Conservation (phyloP, 2,797 vertebrate genomes). For the Buceros bicornis region DNA sequence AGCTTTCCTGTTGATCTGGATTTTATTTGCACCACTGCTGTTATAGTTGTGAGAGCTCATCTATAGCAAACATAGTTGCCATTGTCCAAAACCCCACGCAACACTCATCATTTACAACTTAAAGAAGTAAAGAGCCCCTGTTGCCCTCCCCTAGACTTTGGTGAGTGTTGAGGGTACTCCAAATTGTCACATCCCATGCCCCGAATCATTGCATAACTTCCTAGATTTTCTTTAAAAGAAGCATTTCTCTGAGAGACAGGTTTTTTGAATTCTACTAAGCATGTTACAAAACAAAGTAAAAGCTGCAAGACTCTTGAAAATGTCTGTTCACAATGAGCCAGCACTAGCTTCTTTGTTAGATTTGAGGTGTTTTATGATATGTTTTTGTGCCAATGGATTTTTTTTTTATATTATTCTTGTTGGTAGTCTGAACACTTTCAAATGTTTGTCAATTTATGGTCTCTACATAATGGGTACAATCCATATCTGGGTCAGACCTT, state of each 20-base stretch:
- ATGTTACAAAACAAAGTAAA: constrained; percentile 40
- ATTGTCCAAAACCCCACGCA: constrained; percentile 31
- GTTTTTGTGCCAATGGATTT: not conserved
- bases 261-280: constrained; percentile 5
- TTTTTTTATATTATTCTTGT: not conserved
- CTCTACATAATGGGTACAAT: constrained; percentile 49
- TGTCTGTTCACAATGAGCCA: constrained; percentile 5
- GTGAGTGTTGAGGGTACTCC: not conserved
- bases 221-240: not conserved
- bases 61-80: not conserved
- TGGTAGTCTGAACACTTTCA: constrained; percentile 21
- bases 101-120: not conserved
- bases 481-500: constrained; percentile 61
- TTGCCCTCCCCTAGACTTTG: not conserved
- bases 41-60: not conserved
- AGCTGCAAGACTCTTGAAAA: constrained; percentile 21
- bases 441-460: constrained; percentile 49
- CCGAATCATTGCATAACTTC: not conserved
- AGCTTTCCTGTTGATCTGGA: not conserved
- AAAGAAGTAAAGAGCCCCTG: not conserved
- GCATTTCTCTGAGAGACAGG: not conserved
- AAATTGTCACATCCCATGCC: not conserved
- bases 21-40: not conserved
- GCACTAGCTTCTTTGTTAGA: constrained; percentile 35
- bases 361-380: not conserved